Percentiles rank a stretch among this genome's conserved stretches.
phyloP scores from a whole-genome alignment of 2,113 vertebrate genomes.

The Clarias batrachus region DNA sequence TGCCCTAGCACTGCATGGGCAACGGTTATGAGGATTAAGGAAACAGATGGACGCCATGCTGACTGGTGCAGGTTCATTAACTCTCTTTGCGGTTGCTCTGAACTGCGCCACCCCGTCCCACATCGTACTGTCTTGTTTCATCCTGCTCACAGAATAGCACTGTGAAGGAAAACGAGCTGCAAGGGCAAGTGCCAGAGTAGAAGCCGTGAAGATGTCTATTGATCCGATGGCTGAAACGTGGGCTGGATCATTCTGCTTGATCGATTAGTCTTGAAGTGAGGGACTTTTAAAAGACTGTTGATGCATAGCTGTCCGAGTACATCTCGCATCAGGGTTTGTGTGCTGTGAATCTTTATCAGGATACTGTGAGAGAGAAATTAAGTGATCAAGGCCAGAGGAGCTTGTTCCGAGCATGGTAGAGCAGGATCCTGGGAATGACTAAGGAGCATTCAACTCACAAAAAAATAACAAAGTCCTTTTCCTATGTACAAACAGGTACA shows the following conservation, averaged over 20 bases:
- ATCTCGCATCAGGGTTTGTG: constrained; percentile 20
- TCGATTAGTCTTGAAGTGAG: constrained; percentile 55
- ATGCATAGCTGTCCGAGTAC: constrained; percentile 40
- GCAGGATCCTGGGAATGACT: background rate
- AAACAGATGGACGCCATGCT: constrained; percentile 81
- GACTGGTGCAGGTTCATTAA: constrained; percentile 79
- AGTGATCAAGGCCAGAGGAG: constrained; percentile 1
- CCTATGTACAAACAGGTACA: background rate
- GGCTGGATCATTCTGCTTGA: constrained; percentile 56
- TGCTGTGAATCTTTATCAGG: constrained; percentile 20
- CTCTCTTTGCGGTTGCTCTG: constrained; percentile 65
- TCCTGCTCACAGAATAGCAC: constrained; percentile 5
- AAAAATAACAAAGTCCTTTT: background rate
- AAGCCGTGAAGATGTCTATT: constrained; percentile 58
- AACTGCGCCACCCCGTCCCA: constrained; percentile 55
- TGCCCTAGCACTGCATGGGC: constrained; percentile 50
- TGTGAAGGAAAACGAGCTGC: constrained; percentile 16
- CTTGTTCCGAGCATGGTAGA: constrained; percentile 10
- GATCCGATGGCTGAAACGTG: constrained; percentile 51
- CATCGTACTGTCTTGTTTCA: constrained; percentile 31
- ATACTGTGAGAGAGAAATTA: constrained; percentile 12
- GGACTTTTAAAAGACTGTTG: constrained; percentile 48
- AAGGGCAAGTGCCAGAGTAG: constrained; percentile 31
- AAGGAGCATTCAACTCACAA: background rate
- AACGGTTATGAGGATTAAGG: constrained; percentile 72